A percentile compares a stretch with the other conserved stretches of the same genome.
phyloP scores from a whole-genome alignment of 2,888 invertebrate genomes.

The Melanargia galathea region DNA sequence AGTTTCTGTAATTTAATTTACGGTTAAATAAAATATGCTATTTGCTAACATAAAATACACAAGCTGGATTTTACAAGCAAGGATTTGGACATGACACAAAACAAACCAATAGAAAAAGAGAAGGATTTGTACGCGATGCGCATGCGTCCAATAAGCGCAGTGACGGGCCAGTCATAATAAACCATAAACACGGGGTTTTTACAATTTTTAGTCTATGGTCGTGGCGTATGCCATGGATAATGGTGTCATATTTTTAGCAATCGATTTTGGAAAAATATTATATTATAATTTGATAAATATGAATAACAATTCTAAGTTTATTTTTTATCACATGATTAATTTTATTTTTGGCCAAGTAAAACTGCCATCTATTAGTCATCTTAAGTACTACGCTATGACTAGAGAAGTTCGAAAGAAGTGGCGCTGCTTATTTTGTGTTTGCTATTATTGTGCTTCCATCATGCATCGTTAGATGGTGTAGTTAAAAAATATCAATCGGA shows the following conservation, averaged over 20 bases:
- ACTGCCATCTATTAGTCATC: neutral
- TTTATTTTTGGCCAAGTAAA: neutral
- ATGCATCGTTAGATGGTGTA: constrained; percentile 18
- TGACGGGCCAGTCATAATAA: too few species aligned
- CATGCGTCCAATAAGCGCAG: constrained; percentile 64
- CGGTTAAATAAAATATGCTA: constrained; percentile 52
- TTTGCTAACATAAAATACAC: constrained; percentile 70
- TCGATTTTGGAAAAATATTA: neutral
- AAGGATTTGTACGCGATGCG: constrained; percentile 67
- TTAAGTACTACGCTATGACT: neutral
- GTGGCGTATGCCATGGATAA: constrained; percentile 29
- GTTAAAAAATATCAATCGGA: neutral
- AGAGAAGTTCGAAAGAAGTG: too few species aligned
- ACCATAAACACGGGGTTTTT: too few species aligned
- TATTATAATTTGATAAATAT: neutral
- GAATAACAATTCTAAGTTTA: neutral
- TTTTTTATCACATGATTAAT: too few species aligned
- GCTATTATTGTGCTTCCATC: too few species aligned
- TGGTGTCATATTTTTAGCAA: constrained; percentile 18
- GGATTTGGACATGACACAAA: constrained; percentile 77
- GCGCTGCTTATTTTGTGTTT: neutral
- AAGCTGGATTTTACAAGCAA: constrained; percentile 70
- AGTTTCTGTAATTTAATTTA: constrained; percentile 56
- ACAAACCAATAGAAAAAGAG: constrained; percentile 78
- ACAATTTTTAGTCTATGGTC: constrained; percentile 45